Evolutionary conservation across 92 coral and sea anemone species (phyloP).

Genomic region (Ricordea florida): DNA sequence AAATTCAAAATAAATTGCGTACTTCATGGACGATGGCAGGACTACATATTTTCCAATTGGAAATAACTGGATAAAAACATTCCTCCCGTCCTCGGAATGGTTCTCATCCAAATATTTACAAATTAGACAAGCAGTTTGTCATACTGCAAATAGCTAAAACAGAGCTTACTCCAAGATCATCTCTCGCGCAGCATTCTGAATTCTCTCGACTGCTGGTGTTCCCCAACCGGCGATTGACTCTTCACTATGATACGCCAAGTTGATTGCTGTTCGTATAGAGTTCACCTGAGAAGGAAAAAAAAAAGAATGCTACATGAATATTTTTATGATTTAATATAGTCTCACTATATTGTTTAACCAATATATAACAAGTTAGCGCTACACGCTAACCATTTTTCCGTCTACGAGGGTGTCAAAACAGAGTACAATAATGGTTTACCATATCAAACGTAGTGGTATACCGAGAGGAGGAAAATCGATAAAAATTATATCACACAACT

Average conservation of each 20-base stretch:
- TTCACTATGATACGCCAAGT: conserved; percentile 79
- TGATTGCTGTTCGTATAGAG: conserved; percentile 78
- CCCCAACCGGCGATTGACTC: conserved; percentile 92
- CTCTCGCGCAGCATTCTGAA: conserved; percentile 74
- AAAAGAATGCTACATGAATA: background rate
- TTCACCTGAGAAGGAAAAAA: conserved; percentile 62
- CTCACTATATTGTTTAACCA: no score
- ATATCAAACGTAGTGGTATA: background rate
- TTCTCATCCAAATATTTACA: no score
- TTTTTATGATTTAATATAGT: background rate
- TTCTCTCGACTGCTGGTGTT: conserved; percentile 72
- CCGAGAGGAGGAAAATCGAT: background rate
- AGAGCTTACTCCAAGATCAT: conserved; percentile 68
- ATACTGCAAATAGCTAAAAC: background rate
- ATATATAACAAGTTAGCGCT: no score
- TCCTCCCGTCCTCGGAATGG: no score
- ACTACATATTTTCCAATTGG: no score
- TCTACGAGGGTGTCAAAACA: no score
- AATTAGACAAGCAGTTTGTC: no score
- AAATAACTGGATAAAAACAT: no score
- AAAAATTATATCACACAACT: background rate
- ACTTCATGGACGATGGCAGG: no score
- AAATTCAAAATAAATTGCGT: no score
- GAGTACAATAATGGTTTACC: background rate
- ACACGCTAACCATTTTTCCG: no score